Evolutionary conservation across 2,797 vertebrate genomes (phyloP).

Genomic region (Amblyopsis hoosieri): DNA sequence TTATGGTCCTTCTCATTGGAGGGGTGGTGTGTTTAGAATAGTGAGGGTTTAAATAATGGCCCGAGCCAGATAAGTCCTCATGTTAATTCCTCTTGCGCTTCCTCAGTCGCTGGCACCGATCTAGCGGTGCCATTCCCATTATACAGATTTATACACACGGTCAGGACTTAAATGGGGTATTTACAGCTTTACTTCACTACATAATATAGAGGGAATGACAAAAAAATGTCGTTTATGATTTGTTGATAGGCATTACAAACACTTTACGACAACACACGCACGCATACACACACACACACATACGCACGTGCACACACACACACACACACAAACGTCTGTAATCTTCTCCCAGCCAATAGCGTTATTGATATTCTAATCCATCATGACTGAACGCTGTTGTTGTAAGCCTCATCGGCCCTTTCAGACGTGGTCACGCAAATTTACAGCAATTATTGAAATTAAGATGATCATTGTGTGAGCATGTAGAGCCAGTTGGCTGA

Average conservation of each 20-base stretch:
- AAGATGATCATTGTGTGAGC: constrained; percentile 47
- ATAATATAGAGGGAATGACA: constrained; percentile 36
- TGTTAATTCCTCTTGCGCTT: constrained; percentile 91
- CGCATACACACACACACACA: background rate
- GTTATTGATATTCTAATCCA: constrained; percentile 55
- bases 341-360: constrained; percentile 26
- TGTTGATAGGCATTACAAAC: constrained; percentile 42
- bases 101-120: constrained; percentile 83
- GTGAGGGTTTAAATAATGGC: constrained; percentile 88
- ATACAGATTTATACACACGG: constrained; percentile 71
- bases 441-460: constrained; percentile 51
- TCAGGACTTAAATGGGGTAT: constrained; percentile 61
- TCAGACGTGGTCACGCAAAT: constrained; percentile 52
- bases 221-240: constrained; percentile 30
- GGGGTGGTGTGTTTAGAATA: constrained; percentile 85
- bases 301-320: too few relatives aligned
- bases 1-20: constrained; percentile 88
- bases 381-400: constrained; percentile 34
- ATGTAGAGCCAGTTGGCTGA: constrained; percentile 46
- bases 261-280: constrained; percentile 9
- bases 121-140: constrained; percentile 80
- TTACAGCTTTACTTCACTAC: constrained; percentile 38
- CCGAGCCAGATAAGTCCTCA: constrained; percentile 85
- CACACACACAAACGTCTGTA: constrained; percentile 29
- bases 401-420: constrained; percentile 36